Conservation (phyloP, 2,113 vertebrate genomes). For the Cygnus atratus region DNA sequence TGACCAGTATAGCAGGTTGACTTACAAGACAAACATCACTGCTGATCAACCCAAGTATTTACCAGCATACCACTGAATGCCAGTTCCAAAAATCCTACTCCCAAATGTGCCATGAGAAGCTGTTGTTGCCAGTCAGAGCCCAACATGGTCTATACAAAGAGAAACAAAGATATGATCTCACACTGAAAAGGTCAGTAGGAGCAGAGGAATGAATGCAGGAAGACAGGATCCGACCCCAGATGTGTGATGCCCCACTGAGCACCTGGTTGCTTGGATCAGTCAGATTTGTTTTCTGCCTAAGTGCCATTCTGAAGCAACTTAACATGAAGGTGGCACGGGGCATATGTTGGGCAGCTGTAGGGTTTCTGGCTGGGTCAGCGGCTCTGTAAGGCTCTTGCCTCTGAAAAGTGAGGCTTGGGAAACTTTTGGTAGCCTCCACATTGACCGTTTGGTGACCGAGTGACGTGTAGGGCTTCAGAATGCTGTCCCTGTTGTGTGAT, state of each 20-base stretch:
- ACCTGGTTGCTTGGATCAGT: not conserved
- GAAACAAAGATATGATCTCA: not conserved
- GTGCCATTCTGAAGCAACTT: not conserved
- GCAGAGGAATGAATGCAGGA: not conserved
- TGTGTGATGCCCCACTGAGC: rapidly evolving
- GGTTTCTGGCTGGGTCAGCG: not conserved
- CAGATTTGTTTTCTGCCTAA: not conserved
- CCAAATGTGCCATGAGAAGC: not conserved
- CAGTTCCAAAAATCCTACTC: not conserved
- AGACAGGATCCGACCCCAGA: not conserved
- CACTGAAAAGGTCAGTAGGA: rapidly evolving
- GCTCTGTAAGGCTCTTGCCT: not conserved
- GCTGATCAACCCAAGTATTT: not conserved
- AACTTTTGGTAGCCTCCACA: too few relatives aligned
- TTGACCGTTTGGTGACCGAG: not conserved
- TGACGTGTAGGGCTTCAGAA: not conserved
- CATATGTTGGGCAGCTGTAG: not conserved
- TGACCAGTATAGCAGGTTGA: too few relatives aligned
- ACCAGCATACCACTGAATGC: not conserved
- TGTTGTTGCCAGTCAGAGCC: not conserved
- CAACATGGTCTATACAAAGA: not conserved
- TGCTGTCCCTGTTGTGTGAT: not conserved
- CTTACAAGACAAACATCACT: not conserved
- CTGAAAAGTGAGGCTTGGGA: not conserved
- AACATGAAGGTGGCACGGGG: not conserved